phyloP scores from a whole-genome alignment of 2,888 invertebrate genomes.

The Brachypalpus laphriformis region DNA sequence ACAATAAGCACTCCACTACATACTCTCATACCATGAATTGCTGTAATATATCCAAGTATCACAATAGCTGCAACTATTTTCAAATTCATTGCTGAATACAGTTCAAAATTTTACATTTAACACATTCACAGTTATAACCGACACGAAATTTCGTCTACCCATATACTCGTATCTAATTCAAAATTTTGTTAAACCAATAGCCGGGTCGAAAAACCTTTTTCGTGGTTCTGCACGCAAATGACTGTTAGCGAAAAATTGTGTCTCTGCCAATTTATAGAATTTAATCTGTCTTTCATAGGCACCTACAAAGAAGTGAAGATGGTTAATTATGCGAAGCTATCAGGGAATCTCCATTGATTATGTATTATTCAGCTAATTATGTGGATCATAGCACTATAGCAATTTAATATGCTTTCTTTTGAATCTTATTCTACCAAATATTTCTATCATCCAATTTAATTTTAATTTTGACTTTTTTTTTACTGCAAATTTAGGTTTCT shows the following conservation, averaged over 20 bases:
- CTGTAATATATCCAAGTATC: constrained; percentile 5
- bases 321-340: constrained; percentile 16
- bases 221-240: background rate
- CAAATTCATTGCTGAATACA: constrained; percentile 14
- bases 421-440: background rate
- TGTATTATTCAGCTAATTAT: background rate
- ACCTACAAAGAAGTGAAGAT: background rate
- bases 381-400: background rate
- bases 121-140: background rate
- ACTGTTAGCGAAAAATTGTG: constrained; percentile 24
- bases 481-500: background rate
- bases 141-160: background rate
- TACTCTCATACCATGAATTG: constrained; percentile 5
- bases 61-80: background rate
- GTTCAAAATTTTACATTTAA: background rate
- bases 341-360: background rate
- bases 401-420: constrained; percentile 11
- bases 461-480: background rate
- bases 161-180: background rate
- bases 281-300: background rate
- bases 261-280: constrained; percentile 35
- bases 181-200: background rate
- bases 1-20: background rate
- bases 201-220: background rate
- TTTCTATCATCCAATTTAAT: background rate